Conservation (phyloP, 1,140 invertebrate genomes). For the Vanessa tameamea region DNA sequence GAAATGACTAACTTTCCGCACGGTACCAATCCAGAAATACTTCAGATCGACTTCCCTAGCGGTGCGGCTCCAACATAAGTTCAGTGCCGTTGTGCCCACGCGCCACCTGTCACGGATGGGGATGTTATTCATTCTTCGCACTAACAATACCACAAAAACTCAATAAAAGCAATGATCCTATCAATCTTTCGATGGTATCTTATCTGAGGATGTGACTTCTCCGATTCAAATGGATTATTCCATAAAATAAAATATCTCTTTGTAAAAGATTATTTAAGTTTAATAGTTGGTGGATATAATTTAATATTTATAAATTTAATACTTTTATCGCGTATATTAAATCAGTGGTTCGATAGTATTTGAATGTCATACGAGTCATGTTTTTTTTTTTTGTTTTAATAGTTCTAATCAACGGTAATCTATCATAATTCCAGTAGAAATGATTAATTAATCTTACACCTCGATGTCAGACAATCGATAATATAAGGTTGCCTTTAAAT, state of each 20-base stretch:
- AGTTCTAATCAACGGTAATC: neutral
- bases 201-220: neutral
- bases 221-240: neutral
- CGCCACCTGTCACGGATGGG: conserved; percentile 24
- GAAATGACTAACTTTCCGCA: conserved; percentile 75
- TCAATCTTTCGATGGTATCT: neutral
- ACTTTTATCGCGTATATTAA: no score
- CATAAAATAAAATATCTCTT: neutral
- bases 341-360: no score
- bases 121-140: conserved; percentile 22
- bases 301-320: no score
- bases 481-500: conserved; percentile 6
- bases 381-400: neutral
- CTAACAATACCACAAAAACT: neutral
- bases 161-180: conserved; percentile 6
- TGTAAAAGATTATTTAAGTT: neutral
- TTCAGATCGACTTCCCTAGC: conserved; percentile 51
- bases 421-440: conserved; percentile 13
- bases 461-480: conserved; percentile 1
- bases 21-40: conserved; percentile 79
- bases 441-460: conserved; percentile 13
- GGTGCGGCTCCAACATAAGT: conserved; percentile 33
- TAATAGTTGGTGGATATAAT: no score
- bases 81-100: conserved; percentile 37
- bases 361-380: neutral